phyloP scores from a whole-genome alignment of 2,888 invertebrate genomes.

The Ceramica pisi region DNA sequence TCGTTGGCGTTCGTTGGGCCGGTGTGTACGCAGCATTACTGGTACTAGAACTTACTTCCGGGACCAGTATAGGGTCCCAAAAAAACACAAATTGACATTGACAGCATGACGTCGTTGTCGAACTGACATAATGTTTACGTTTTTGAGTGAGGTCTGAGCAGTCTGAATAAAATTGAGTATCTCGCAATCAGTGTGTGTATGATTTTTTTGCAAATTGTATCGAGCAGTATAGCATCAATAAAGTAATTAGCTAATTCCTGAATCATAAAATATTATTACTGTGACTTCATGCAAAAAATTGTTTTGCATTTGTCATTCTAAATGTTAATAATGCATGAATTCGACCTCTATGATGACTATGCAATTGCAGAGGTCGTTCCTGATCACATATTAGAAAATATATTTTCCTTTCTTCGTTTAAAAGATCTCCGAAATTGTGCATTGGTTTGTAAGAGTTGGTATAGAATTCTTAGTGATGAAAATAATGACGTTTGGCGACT shows the following conservation, averaged over 20 bases:
- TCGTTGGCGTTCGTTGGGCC: too few species aligned
- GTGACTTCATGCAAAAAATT: constrained; percentile 24
- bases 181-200: not conserved
- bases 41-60: too few species aligned
- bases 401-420: constrained; percentile 97
- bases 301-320: constrained; percentile 39
- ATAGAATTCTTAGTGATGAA: constrained; percentile 96
- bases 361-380: constrained; percentile 92
- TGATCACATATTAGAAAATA: constrained; percentile 96
- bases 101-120: constrained; percentile 26
- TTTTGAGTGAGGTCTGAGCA: constrained; percentile 8
- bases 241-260: not conserved
- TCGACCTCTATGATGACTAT: constrained; percentile 84
- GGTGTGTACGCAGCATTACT: too few species aligned
- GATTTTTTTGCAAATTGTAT: not conserved
- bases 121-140: constrained; percentile 40
- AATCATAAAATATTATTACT: constrained; percentile 6
- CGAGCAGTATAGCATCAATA: not conserved
- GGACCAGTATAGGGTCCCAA: too few species aligned
- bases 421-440: constrained; percentile 97
- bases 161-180: not conserved
- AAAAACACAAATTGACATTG: constrained; percentile 23
- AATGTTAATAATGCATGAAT: constrained; percentile 70
- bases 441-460: constrained; percentile 98
- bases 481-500: constrained; percentile 98